Conservation (phyloP, 2,113 vertebrate genomes). For the Tragulus kanchil region DNA sequence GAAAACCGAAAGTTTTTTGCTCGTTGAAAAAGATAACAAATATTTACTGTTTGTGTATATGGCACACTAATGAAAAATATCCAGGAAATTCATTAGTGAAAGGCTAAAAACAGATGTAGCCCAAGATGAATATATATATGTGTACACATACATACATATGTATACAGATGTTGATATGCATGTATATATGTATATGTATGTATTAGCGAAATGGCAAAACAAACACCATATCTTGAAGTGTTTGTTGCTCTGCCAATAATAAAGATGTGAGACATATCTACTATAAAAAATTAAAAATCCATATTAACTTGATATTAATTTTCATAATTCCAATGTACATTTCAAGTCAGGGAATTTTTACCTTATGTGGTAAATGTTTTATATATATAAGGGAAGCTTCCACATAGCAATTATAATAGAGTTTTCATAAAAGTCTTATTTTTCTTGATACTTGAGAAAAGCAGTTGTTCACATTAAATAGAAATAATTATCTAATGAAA, state of each 20-base stretch:
- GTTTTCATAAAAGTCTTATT: neutral
- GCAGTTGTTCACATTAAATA: neutral
- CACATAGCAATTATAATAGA: neutral
- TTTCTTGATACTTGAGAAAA: neutral
- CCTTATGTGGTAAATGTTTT: neutral
- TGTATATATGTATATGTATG: neutral
- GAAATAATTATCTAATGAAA: neutral
- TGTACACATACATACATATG: neutral
- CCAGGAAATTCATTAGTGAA: neutral
- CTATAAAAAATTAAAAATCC: neutral
- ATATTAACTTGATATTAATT: neutral
- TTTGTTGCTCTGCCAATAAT: neutral
- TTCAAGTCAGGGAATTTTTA: neutral
- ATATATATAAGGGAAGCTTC: neutral
- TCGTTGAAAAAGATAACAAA: slow-evolving; percentile 81
- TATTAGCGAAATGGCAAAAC: neutral
- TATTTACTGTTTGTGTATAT: slow-evolving; percentile 74
- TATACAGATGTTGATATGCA: neutral
- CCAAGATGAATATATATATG: neutral
- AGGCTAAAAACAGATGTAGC: slow-evolving; percentile 2
- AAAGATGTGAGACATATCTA: neutral
- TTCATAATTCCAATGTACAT: neutral
- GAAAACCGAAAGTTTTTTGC: slow-evolving; percentile 77
- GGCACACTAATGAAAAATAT: slow-evolving; percentile 65
- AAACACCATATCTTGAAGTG: neutral